A percentile compares a stretch with the other conserved stretches of the same genome.
Conservation (phyloP, 2,888 invertebrate species). For the Isotomurus palustris region DNA sequence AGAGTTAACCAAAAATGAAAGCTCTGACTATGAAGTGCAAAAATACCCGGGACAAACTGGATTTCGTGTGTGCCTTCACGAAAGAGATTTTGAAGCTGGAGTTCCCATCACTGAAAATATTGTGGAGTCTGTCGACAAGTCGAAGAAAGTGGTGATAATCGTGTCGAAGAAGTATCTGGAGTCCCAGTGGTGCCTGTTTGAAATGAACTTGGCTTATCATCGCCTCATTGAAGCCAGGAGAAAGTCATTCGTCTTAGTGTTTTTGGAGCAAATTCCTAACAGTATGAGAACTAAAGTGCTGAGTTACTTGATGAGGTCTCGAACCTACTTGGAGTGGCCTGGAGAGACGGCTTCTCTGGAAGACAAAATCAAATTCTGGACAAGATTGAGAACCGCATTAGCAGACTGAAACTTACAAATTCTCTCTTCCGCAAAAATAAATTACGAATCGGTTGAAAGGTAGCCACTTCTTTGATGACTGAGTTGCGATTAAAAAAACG, state of each 20-base stretch:
- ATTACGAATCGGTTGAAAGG: too few relatives aligned
- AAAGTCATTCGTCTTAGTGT: slow-evolving; percentile 62
- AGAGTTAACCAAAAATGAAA: slow-evolving; percentile 50
- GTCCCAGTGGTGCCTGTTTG: slow-evolving; percentile 70
- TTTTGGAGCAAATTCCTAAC: slow-evolving; percentile 62
- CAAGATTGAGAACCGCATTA: slow-evolving; percentile 34
- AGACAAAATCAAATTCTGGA: slow-evolving; percentile 46
- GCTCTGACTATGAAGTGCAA: slow-evolving; percentile 10
- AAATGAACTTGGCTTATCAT: slow-evolving; percentile 66
- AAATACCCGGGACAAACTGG: background rate
- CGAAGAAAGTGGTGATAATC: slow-evolving; percentile 61
- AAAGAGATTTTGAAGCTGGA: slow-evolving; percentile 68
- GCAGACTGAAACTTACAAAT: too few relatives aligned
- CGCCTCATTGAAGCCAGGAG: slow-evolving; percentile 50
- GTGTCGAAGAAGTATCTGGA: slow-evolving; percentile 61
- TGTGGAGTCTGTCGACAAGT: slow-evolving; percentile 64
- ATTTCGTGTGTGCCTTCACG: slow-evolving; percentile 62
- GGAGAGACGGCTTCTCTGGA: slow-evolving; percentile 47
- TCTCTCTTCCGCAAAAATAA: too few relatives aligned
- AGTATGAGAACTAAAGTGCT: slow-evolving; percentile 60
- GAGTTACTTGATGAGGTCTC: slow-evolving; percentile 63
- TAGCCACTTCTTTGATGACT: too few relatives aligned
- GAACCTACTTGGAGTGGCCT: slow-evolving; percentile 67
- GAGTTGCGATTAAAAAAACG: too few relatives aligned
- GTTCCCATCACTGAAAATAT: slow-evolving; percentile 66